Base-by-base conservation (phyloP, 2,113 vertebrate genomes). In the Anguilla japonica region DNA sequence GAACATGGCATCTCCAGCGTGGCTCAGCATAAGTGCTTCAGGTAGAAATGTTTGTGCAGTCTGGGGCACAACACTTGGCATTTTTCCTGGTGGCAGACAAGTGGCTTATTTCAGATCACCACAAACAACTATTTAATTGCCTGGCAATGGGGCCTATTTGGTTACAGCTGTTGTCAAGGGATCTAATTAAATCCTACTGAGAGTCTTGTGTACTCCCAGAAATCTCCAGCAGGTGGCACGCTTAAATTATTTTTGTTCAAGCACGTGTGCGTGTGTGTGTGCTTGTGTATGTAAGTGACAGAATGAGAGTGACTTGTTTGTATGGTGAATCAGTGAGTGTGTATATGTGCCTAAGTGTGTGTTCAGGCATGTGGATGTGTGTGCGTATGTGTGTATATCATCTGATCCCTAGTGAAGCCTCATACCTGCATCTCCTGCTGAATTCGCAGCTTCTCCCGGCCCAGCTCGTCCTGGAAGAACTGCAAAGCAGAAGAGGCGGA, bases 401-500 rank as follows among this genome's bases (percentile, higher is more conserved):
- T 9, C 29, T 16, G 9, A 13, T 81, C 88, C 0, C 39, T 71
- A 22, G 56, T 3, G 9, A 53, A 26, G 86, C 13, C 40, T 81
- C 92, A 60, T 91, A 95, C 96, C 95, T 96, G 95, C 95, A 96
- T 95, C 89, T 96, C 95, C 91, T 96, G 93, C 88, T 96, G 95
- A 1, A 95, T 94, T 40, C 93, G 93, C 82, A 95, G 93, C 86
- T 96, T 93, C 90, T 96, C 95, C 26, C 91, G 93, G 57, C 93
- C 92, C 22, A 96, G 91, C 89, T 96, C 94, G 63, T 96, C 95
- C 88, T 96, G 94, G 90, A 96, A 96, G 87, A 92, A 95, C 96
- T 96, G 93, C 50, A 41, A n/a, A 80, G 71, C 20, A 34, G 2
- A 75, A 67, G 71, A 75, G 26, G 26, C 1, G n/a, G 71, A 75